These are phyloP conservation scores for Typhlomys cinereus DNA, from an alignment of 2,113 vertebrate species.

Conservation along the genomic window DNA sequence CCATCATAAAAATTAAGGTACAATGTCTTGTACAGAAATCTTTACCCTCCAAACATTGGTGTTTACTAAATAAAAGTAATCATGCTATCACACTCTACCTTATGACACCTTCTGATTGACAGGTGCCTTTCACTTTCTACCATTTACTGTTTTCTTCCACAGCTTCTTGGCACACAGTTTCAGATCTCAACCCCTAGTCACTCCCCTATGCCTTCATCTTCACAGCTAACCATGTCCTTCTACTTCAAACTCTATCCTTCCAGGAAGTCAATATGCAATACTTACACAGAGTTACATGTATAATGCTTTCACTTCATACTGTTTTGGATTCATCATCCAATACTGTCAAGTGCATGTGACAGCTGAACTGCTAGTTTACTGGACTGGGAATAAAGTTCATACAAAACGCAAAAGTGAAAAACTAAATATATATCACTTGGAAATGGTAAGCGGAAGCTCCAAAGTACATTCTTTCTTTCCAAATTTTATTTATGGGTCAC, in stretches of 20 bases:
- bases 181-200: rapidly evolving
- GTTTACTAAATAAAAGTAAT: background rate
- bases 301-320: background rate
- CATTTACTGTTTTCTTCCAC: background rate
- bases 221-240: background rate
- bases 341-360: background rate
- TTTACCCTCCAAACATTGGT: background rate
- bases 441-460: background rate
- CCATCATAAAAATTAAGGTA: background rate
- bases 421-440: background rate
- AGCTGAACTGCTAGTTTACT: background rate
- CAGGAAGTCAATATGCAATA: background rate
- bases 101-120: background rate
- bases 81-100: background rate
- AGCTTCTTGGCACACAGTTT: rapidly evolving
- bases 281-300: background rate
- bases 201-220: background rate
- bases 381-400: background rate
- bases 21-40: background rate
- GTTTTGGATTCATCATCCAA: background rate
- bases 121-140: background rate
- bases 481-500: background rate
- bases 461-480: background rate
- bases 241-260: background rate
- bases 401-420: background rate